These are phyloP conservation scores for Grammomys dolichurus DNA, from an alignment of 2,113 vertebrate genomes.

Conservation along the genomic window DNA sequence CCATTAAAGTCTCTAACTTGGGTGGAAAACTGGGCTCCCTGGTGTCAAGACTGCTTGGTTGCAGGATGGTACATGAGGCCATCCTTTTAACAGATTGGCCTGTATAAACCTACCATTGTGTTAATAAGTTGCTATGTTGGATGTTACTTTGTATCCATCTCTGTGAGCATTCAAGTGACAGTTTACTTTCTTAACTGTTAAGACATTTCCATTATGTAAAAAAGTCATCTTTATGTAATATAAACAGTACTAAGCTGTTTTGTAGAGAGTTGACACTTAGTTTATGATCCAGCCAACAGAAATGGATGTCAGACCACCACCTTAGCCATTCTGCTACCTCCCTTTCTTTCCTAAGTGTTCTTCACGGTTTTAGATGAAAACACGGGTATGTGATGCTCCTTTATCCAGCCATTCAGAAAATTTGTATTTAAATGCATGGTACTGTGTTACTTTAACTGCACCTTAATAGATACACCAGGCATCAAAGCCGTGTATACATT, in stretches of 20 bases:
- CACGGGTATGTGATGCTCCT: not conserved
- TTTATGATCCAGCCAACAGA: not conserved
- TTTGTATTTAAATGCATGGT: not conserved
- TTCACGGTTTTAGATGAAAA: constrained; percentile 15
- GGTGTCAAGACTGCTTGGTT: not conserved
- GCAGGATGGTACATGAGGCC: not conserved
- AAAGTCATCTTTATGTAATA: not conserved
- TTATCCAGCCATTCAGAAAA: constrained; percentile 32
- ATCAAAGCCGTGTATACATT: not conserved
- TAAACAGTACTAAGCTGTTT: not conserved
- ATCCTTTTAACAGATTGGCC: constrained; percentile 1
- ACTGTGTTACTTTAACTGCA: constrained; percentile 39
- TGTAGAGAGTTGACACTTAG: constrained; percentile 23
- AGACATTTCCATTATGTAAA: constrained; percentile 11
- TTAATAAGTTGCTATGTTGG: constrained; percentile 42
- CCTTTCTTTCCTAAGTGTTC: not conserved
- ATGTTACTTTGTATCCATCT: not conserved
- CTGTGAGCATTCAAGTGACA: constrained; percentile 40
- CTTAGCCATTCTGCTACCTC: not conserved
- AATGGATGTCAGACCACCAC: not conserved
- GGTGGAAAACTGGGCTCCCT: not conserved
- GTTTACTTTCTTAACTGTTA: constrained; percentile 42
- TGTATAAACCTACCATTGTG: constrained; percentile 36
- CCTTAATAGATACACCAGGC: constrained; percentile 28
- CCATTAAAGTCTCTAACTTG: constrained; percentile 16